Conservation (phyloP, 2,888 invertebrate genomes). For the Mongoloraphidia duomilia region DNA sequence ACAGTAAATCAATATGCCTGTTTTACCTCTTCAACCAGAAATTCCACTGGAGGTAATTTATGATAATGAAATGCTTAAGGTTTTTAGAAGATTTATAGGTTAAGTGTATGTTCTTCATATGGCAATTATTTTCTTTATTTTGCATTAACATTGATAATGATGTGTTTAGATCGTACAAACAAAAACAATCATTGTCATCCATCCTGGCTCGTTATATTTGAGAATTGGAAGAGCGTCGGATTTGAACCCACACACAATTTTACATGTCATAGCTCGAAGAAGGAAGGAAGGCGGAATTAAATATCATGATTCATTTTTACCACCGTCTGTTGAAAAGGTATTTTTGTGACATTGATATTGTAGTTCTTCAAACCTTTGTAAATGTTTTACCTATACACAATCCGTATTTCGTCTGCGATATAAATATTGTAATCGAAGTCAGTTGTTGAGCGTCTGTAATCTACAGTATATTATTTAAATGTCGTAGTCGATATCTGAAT, state of each 20-base stretch:
- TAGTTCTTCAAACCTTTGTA: neutral
- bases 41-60: conserved; percentile 13
- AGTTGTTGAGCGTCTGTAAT: too few species aligned
- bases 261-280: conserved; percentile 74
- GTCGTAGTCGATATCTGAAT: neutral
- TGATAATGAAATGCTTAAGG: neutral
- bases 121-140: neutral
- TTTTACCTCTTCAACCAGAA: conserved; percentile 12
- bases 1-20: neutral
- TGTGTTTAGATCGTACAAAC: conserved; percentile 54
- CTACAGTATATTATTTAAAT: neutral
- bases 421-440: neutral
- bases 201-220: conserved; percentile 82
- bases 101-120: neutral
- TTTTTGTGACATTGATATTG: conserved; percentile 4
- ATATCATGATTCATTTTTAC: conserved; percentile 50
- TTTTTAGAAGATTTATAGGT: neutral
- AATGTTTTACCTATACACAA: neutral
- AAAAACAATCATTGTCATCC: conserved; percentile 80
- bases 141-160: neutral
- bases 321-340: conserved; percentile 44
- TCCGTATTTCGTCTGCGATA: neutral
- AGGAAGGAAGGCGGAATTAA: conserved; percentile 32
- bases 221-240: conserved; percentile 86
- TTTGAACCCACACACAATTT: conserved; percentile 65